These are phyloP conservation scores for Jordanella pulchra DNA, from an alignment of 2,797 vertebrate genomes.

Conservation along the genomic window DNA sequence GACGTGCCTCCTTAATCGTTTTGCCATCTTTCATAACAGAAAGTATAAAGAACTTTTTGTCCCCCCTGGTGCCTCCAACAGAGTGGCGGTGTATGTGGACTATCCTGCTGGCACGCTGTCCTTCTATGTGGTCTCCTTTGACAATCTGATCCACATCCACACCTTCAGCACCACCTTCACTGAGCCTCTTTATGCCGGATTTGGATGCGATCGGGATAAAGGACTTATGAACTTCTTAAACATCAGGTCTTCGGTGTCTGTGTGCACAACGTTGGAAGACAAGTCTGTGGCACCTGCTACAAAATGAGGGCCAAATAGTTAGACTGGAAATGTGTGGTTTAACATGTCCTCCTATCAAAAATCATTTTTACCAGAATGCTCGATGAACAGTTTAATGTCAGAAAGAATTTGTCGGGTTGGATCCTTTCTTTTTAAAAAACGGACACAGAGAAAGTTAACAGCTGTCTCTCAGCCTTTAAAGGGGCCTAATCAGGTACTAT, in stretches of 20 bases:
- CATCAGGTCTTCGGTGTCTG: neutral
- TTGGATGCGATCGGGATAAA: neutral
- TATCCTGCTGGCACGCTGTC: neutral
- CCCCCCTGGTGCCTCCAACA: neutral
- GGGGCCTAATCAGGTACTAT: too few species aligned
- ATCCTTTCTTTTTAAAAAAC: too few species aligned
- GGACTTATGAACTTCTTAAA: neutral
- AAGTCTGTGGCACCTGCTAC: neutral
- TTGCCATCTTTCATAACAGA: neutral
- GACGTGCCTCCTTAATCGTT: too few species aligned
- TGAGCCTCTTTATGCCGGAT: neutral
- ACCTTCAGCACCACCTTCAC: slow-evolving; percentile 1
- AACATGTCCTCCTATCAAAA: neutral
- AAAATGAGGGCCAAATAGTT: neutral
- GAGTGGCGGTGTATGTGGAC: neutral
- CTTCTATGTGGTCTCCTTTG: neutral
- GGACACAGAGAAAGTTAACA: too few species aligned
- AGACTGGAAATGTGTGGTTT: neutral
- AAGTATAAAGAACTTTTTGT: neutral
- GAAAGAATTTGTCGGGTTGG: too few species aligned
- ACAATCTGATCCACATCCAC: neutral
- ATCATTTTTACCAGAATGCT: too few species aligned
- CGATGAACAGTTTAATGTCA: too few species aligned
- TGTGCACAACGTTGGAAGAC: neutral
- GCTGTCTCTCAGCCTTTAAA: too few species aligned